Conservation (phyloP, 1,140 invertebrate genomes). For the Phocides pigmalion region DNA sequence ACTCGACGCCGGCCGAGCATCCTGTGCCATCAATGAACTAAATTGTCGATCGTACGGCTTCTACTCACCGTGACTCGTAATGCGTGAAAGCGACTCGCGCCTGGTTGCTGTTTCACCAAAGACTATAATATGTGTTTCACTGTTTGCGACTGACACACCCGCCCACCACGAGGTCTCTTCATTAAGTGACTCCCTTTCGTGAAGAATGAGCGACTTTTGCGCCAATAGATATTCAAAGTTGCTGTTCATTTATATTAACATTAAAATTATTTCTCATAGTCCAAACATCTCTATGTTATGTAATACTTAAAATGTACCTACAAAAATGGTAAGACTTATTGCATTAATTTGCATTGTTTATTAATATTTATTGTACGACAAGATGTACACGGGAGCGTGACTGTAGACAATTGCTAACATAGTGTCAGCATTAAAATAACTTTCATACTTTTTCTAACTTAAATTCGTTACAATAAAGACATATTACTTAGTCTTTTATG, state of each 20-base stretch:
- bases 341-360: no score
- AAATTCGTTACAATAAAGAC: no score
- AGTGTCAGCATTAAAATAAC: no score
- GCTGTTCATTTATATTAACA: not conserved
- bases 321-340: no score
- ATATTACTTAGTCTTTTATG: no score
- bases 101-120: not conserved
- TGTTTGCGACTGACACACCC: not conserved
- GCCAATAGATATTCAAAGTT: not conserved
- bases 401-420: no score
- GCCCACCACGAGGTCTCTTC: not conserved
- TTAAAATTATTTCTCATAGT: not conserved
- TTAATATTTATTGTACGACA: no score
- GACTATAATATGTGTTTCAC: no score
- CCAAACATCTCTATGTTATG: no score
- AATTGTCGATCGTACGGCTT: constrained; percentile 8
- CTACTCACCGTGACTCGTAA: not conserved
- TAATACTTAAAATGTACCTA: no score
- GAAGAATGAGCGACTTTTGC: not conserved
- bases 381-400: no score
- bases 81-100: not conserved
- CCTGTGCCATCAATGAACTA: constrained; percentile 8
- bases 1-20: constrained; percentile 8
- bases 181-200: not conserved
- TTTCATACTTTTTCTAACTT: no score